Base-by-base conservation (phyloP, 2,888 invertebrate species). In the Alloscopus bannaensis region DNA sequence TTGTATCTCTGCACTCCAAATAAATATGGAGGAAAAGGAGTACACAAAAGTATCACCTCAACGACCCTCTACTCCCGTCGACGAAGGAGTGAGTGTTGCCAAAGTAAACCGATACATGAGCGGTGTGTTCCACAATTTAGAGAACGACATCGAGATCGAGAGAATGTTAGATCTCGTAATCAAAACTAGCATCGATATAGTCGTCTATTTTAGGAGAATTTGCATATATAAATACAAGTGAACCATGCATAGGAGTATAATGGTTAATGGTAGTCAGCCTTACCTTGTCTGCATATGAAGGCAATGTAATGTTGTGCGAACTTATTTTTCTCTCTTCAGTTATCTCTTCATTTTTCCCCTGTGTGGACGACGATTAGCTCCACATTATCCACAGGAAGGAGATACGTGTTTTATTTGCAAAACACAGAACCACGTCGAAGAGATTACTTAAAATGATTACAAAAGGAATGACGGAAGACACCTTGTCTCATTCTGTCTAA, bases 81-180 rank as follows among this genome's bases (percentile, higher is more conserved):
- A n/a, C n/a, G 8, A 36, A 36, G 36, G 6, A 36, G 13, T 36
- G 8, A 13, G 36, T 6, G 36, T 36, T 8, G 36, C 36, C 36
- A n/a, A 26, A 26, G 28, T 28, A 55, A 55, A 52, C 6, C 52
- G 20, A 11, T 24, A 52, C 24, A 31, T 45, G 45, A 45, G 45
- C n/a, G 13, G 13, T 45, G 36, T 18, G 45, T n/a, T n/a, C n/a
- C n/a, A n/a, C n/a, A n/a, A n/a, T n/a, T n/a, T n/a, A n/a, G n/a
- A n/a, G n/a, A n/a, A n/a, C n/a, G n/a, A n/a, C n/a, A n/a, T n/a
- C n/a, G n/a, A n/a, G n/a, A n/a, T n/a, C n/a, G n/a, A n/a, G n/a
- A n/a, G n/a, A n/a, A n/a, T n/a, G n/a, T n/a, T n/a, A n/a, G n/a
- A n/a, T n/a, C n/a, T n/a, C n/a, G n/a, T n/a, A n/a, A n/a, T n/a